Evolutionary conservation across 2,113 vertebrate genomes (phyloP), one percentile per base, ranked within the genome.

Genomic region (Pungitius pungitius): DNA sequence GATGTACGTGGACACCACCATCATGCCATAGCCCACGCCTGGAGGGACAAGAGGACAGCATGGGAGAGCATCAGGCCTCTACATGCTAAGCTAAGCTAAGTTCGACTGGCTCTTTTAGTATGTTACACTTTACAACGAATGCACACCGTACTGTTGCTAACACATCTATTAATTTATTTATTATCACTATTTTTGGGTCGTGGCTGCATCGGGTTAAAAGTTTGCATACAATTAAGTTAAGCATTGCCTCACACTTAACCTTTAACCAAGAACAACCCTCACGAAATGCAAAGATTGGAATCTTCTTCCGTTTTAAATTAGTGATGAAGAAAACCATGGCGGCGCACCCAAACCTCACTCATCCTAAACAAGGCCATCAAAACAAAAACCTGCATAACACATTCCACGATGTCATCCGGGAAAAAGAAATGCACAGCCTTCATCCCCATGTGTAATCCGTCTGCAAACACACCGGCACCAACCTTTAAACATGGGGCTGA

Each of bases 401-500:
- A 6, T 20, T 26, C 26, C 7, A 14, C 18, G 14, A n/a, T 9
- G 17, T 27, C 3, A 33, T 47, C n/a, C 20, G 18, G 7, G 0
- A 63, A 27, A 33, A 43, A 43, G 40, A 11, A 18, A 18, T 17
- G 6, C 26, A 18, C 14, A 14, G 15, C 5, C 49, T 22, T 49
- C 8, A 6, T 35, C 18, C 40, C 14, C 5, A 24, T 20, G 40
- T 62, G 15, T 14, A 45, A 11, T 35, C 33, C 6, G 8, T 20
- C 26, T 3, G 5, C 1, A 45, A 3, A 2, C 35, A 66, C 15
- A 17, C 4, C 45, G 27, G 35, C 60, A 69, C 95, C 94, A 84
- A 99, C 98, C 98, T 99, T 99, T 99, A 90, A 99, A 99, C 93
- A 99, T 96, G 15, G 98, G 98, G 91, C 97, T 98, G 91, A 99